phyloP scores from a whole-genome alignment of 2,888 invertebrate species.

The Parnassius orleans region DNA sequence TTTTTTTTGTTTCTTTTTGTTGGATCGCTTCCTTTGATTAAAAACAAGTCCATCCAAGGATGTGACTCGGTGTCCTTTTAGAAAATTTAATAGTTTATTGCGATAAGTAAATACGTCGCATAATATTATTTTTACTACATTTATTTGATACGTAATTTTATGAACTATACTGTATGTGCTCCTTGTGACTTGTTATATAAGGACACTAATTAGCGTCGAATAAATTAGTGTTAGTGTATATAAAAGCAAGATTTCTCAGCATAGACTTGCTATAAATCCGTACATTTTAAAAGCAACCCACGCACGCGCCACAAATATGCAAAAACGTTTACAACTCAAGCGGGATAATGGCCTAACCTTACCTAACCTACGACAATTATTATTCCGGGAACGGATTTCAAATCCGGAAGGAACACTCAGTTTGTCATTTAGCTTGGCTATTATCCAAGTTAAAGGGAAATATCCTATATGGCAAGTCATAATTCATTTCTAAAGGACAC shows the following conservation, averaged over 20 bases:
- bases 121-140: too few relatives aligned
- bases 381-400: constrained; percentile 15
- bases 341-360: constrained; percentile 8
- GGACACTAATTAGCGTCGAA: neutral
- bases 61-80: constrained; percentile 1
- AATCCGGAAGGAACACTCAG: constrained; percentile 25
- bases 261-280: neutral
- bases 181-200: too few relatives aligned
- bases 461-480: constrained; percentile 11
- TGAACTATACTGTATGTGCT: too few relatives aligned
- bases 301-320: constrained; percentile 1
- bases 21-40: constrained; percentile 24
- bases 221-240: neutral
- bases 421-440: constrained; percentile 12
- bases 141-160: too few relatives aligned
- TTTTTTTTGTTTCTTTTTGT: constrained; percentile 9
- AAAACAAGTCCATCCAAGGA: constrained; percentile 19
- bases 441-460: constrained; percentile 7
- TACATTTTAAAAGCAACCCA: neutral
- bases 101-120: too few relatives aligned
- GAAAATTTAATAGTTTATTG: neutral
- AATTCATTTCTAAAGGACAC: constrained; percentile 15
- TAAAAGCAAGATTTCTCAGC: neutral
- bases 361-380: constrained; percentile 13
- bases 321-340: constrained; percentile 8